phyloP scores from a whole-genome alignment of 2,113 vertebrate species.

The Lophotis ruficrista region DNA sequence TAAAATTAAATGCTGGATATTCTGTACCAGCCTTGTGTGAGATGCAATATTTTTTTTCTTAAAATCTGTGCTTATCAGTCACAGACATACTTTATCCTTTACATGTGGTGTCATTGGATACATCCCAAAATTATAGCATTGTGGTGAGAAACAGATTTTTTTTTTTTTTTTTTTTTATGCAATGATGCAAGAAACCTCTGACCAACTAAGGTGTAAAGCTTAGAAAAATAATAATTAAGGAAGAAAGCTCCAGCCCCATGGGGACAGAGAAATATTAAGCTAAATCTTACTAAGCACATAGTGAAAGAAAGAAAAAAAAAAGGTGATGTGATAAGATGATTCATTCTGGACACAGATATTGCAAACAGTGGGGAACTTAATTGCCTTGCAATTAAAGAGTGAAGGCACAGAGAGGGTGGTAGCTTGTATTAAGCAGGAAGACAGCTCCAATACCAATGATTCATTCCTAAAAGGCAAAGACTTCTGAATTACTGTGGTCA shows the following conservation, averaged over 20 bases:
- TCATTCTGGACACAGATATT: slow-evolving; percentile 11
- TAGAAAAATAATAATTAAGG: neutral
- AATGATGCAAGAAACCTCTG: neutral
- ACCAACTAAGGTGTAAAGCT: neutral
- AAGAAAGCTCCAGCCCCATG: neutral
- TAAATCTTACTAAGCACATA: neutral
- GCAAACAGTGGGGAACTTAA: slow-evolving; percentile 26
- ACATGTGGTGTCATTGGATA: neutral
- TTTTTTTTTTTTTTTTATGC: neutral
- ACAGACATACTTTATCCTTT: neutral
- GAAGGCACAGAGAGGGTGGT: neutral
- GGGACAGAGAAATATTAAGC: neutral
- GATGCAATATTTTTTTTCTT: neutral
- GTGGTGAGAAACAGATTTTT: neutral
- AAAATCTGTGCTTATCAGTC: slow-evolving; percentile 38
- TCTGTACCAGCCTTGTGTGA: neutral
- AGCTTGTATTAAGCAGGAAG: neutral
- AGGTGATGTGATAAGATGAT: neutral
- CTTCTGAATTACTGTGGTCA: neutral
- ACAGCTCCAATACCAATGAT: neutral
- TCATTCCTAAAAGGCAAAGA: neutral
- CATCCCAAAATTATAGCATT: neutral
- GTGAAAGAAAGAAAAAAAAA: neutral
- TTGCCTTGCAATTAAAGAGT: slow-evolving; percentile 25
- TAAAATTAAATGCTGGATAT: slow-evolving; percentile 54